Base-by-base conservation (phyloP, 2,888 invertebrate genomes). In the Rosalia funebris region DNA sequence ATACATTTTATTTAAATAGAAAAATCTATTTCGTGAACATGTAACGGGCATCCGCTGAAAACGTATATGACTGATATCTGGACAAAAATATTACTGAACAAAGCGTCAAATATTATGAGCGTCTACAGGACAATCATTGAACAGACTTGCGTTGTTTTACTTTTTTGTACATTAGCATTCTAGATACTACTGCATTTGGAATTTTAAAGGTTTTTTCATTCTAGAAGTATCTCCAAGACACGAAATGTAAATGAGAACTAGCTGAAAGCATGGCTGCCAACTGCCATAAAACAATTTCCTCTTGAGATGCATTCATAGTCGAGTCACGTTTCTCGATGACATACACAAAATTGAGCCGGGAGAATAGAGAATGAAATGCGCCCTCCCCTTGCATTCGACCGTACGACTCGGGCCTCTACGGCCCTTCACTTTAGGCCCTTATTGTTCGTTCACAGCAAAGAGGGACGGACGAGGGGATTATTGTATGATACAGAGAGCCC, bases 281-380 rank as follows among this genome's bases (percentile, higher is more conserved):
- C 73, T 71, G 77, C 73, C 73, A 76, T 79, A 79, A 79, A 80
- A 80, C 79, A 79, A 80, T 80, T 80, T 80, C 77, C 78, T 76
- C 72, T 74, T 61, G 71, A 71, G 71, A 66, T 68, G 69, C 74
- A 76, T 79, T 79, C 75, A 70, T 64, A 79, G 77, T 79, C 77
- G 77, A 78, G 77, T 79, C 81, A 80, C 81, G 81, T 80, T 77
- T 74, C 76, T 77, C 77, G 78, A 77, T 80, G 79, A 79, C 80
- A 77, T 79, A 76, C 75, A 77, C 76, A 77, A 78, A 78, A 79
- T 78, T 76, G 78, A 78, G 77, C 77, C 68, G 55, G 73, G 74
- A 76, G 77, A 77, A 76, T 75, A 73, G 76, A 73, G 77, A 73
- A 73, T 73, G 75, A 75, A 75, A 75, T 71, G 73, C 69, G 68